A percentile compares a stretch with the other conserved stretches of the same genome.
These are phyloP conservation scores for Isaurus tuberculatus DNA, from an alignment of 92 coral and sea anemone genomes.

Conservation along the genomic window DNA sequence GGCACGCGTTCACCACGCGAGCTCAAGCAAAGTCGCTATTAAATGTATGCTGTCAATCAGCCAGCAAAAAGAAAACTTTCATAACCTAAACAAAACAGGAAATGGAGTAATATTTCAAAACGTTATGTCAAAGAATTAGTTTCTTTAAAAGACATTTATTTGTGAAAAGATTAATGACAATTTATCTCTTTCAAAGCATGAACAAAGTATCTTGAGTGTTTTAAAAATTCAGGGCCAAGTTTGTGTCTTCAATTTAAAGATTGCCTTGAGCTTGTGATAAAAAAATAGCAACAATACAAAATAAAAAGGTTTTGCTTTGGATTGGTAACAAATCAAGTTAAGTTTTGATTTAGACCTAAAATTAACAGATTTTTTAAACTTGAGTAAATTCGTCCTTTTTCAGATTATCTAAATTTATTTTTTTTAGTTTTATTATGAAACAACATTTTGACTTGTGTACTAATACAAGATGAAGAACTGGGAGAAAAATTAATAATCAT, in stretches of 20 bases:
- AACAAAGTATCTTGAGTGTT: neutral
- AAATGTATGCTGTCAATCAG: constrained; percentile 33
- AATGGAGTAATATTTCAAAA: neutral
- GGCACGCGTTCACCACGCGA: constrained; percentile 71
- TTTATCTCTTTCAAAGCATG: neutral
- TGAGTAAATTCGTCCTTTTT: too few species aligned
- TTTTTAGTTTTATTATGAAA: too few species aligned
- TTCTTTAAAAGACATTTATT: neutral
- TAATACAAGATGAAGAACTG: too few species aligned
- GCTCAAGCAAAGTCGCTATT: neutral
- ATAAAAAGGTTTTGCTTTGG: too few species aligned
- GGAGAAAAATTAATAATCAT: too few species aligned
- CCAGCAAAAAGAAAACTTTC: neutral
- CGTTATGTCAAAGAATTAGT: constrained; percentile 19
- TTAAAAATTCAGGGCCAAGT: neutral
- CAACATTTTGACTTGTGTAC: too few species aligned
- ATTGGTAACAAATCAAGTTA: too few species aligned
- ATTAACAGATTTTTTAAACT: too few species aligned
- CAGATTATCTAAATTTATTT: too few species aligned
- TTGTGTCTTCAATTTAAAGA: neutral
- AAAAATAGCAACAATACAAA: neutral
- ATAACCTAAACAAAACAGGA: constrained; percentile 26
- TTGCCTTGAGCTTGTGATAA: neutral
- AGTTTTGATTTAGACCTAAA: too few species aligned
- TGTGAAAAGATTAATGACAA: constrained; percentile 2